Conservation (phyloP, 2,797 vertebrate genomes). For the Catostomus latipinnis region DNA sequence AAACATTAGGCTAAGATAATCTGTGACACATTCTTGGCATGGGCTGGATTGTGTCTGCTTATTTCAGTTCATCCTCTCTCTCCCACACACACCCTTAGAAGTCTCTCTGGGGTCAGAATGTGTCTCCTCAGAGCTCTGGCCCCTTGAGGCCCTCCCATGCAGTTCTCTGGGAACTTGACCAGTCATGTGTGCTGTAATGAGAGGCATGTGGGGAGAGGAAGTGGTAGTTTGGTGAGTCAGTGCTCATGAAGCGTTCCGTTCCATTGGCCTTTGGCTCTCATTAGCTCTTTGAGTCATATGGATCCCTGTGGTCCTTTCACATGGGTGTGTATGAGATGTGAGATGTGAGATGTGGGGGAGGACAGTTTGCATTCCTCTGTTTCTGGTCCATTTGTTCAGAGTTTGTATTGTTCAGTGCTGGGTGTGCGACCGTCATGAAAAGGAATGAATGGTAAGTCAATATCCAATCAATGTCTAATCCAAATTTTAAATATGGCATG, state of each 20-base stretch:
- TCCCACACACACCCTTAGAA: neutral
- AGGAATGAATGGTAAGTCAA: constrained; percentile 59
- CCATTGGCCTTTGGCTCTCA: constrained; percentile 57
- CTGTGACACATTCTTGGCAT: constrained; percentile 2
- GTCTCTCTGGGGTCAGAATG: constrained; percentile 18
- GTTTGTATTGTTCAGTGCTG: constrained; percentile 38
- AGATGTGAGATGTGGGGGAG: constrained; percentile 53
- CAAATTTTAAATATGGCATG: neutral
- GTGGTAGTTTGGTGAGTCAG: constrained; percentile 72
- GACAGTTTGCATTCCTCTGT: constrained; percentile 70
- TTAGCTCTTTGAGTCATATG: constrained; percentile 61
- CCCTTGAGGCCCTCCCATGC: constrained; percentile 49
- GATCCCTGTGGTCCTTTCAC: constrained; percentile 58
- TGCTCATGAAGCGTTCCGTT: constrained; percentile 55
- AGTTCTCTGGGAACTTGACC: constrained; percentile 81
- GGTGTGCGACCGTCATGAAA: constrained; percentile 36
- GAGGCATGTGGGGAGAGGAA: constrained; percentile 83
- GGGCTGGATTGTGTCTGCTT: neutral
- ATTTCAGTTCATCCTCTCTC: constrained; percentile 1
- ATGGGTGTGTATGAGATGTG: constrained; percentile 48
- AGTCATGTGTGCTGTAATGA: constrained; percentile 82
- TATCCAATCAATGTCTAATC: constrained; percentile 33
- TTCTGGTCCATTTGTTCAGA: constrained; percentile 66
- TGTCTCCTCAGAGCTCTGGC: constrained; percentile 26
- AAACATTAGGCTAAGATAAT: neutral